Evolutionary conservation across 2,113 vertebrate genomes (phyloP).

Genomic region (Colius striatus): DNA sequence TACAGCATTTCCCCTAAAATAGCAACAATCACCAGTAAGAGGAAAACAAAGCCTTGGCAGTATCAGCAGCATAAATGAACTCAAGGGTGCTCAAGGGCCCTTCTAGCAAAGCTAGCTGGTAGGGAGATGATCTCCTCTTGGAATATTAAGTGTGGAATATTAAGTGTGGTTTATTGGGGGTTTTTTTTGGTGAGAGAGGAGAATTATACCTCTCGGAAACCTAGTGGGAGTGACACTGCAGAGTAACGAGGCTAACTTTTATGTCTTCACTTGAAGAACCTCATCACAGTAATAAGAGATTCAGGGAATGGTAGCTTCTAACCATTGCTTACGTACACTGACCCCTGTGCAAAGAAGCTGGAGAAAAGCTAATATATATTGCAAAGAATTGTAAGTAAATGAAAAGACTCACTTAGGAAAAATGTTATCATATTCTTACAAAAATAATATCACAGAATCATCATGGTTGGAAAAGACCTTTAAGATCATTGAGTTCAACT

Average conservation of each 20-base stretch:
- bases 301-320: neutral
- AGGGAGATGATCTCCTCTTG: neutral
- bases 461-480: too few relatives aligned
- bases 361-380: neutral
- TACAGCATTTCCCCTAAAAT: slow-evolving; percentile 51
- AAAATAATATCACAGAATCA: too few relatives aligned
- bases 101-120: neutral
- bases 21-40: slow-evolving; percentile 27
- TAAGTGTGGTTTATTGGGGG: neutral
- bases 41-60: slow-evolving; percentile 34
- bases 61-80: slow-evolving; percentile 37
- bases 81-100: slow-evolving; percentile 26
- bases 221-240: neutral
- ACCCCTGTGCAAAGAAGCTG: neutral
- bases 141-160: slow-evolving; percentile 5
- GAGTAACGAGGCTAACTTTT: neutral
- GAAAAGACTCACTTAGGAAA: neutral
- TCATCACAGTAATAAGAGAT: neutral
- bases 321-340: rapidly evolving
- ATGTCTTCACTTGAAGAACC: neutral
- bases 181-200: neutral
- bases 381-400: neutral
- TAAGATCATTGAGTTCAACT: too few relatives aligned
- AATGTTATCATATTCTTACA: rapidly evolving
- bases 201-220: neutral